Base-by-base conservation (phyloP, 2,797 vertebrate species). In the Ctenopoma kingsleyae region DNA sequence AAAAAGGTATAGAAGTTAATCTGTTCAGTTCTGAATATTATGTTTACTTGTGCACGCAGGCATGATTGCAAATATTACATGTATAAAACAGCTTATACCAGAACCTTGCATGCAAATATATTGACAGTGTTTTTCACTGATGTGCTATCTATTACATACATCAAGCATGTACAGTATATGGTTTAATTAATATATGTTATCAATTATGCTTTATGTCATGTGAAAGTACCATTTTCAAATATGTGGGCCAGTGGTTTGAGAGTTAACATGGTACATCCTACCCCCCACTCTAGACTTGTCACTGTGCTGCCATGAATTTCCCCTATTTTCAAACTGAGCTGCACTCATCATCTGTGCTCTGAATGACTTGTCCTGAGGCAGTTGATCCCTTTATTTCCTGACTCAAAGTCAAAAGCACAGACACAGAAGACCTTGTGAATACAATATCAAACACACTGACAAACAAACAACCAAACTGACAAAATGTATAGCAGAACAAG, bases 361-460 rank as follows among this genome's bases (percentile, higher is more conserved):
- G 80, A 87, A 78, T 80, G 86, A 86, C 79, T 89, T 76, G 82
- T 87, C 90, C 88, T 73, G 78, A 74, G 84, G 87, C 81, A 0
- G 9, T 79, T 80, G 73, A 78, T 80, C 84, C 71, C 13, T 61
- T 82, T 80, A 83, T 83, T 86, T 85, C 75, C 74, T 30, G 55
- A 88, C 72, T 88, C 89, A 89, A 88, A 89, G 83, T 87, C 88
- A 83, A 62, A 32, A 81, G 74, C 84, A 36, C 58, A 61, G 77
- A 57, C 81, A 78, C 75, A 50, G 67, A 80, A 77, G 84, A 86
- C 86, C 81, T 88, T 78, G 86, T 60, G 64, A 86, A 84, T 62
- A 59, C 57, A 77, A 69, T 50, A 71, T 67, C 40, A 65, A 61
- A 61, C 27, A 36, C 52, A 20, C 16, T 6, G 23, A 77, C 71